Evolutionary conservation across 2,113 vertebrate genomes (phyloP), one percentile per base, ranked within the genome.

Genomic region (Craseonycteris thonglongyai): DNA sequence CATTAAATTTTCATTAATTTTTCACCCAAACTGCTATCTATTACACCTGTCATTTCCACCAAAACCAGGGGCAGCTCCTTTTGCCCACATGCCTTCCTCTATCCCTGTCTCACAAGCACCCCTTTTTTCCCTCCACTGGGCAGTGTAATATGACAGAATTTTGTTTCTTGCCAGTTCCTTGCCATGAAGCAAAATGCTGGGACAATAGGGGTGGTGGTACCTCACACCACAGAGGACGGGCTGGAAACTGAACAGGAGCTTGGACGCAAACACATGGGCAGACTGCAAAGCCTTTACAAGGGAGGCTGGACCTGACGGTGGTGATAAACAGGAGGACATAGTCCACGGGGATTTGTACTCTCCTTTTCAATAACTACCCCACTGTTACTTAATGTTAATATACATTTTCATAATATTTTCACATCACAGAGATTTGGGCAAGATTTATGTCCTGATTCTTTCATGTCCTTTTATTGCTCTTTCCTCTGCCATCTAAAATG

Each of bases 11-110:
- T 22, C 38, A 7, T 11, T 59, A 38, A 21, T 69, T 33, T 21
- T 56, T 54, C 47, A 22, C 15, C 40, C 18, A 22, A 83, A 33
- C 8, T 56, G 51, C 33, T 30, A 10, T 8, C 7, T 59, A 3
- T 2, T 14, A n/a, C 11, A 11, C 16, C 0, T 6, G 5, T 49
- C 54, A 58, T 42, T 83, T 83, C 22, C 21, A 22, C 56, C 10
- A 16, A 21, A 19, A 19, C 5, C 12, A 30, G 40, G 56, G 66
- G 49, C 47, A 10, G 40, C 18, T 78, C 59, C 59, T 16, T 7
- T 30, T n/a, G 26, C 33, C 75, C 51, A 13, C 12, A 35, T 0
- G 5, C 7, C 6, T 54, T 2, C 7, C 33, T 42, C 2, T 1
- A 6, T 1, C 28, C 4, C 28, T 1, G 1, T n/a, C 38, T 38